A percentile compares a stretch with the other conserved stretches of the same genome.
These are phyloP conservation scores for Oligia strigilis DNA, from an alignment of 2,888 invertebrate genomes.

Conservation along the genomic window DNA sequence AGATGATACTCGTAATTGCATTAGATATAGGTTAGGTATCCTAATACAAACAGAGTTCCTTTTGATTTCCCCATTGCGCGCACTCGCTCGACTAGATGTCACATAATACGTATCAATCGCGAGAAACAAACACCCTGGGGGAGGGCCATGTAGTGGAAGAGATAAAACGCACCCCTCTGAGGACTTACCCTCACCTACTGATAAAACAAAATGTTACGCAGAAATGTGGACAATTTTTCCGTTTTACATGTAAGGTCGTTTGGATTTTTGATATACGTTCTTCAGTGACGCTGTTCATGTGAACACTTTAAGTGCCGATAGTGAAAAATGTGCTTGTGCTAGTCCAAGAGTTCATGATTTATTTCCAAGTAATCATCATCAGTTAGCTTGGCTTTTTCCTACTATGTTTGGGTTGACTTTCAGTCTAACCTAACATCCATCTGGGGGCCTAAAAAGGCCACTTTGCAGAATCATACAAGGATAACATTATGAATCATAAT, in stretches of 20 bases:
- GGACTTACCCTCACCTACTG: conserved; percentile 65
- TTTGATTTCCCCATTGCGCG: conserved; percentile 66
- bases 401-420: neutral
- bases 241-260: conserved; percentile 37
- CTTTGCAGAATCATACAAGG: too few relatives aligned
- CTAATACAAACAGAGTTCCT: conserved; percentile 58
- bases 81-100: conserved; percentile 68
- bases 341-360: neutral
- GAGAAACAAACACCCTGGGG: conserved; percentile 79
- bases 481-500: too few relatives aligned
- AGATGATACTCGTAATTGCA: conserved; percentile 57
- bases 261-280: conserved; percentile 16
- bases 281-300: neutral
- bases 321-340: neutral
- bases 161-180: conserved; percentile 76
- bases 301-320: neutral
- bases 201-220: conserved; percentile 66
- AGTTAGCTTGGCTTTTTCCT: neutral
- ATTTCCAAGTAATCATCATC: neutral
- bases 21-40: conserved; percentile 49
- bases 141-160: conserved; percentile 83
- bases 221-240: conserved; percentile 57
- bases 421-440: neutral
- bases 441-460: too few relatives aligned
- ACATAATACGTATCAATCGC: conserved; percentile 80